These are phyloP conservation scores for Agrochola macilenta DNA, from an alignment of 2,888 invertebrate species.

Conservation along the genomic window DNA sequence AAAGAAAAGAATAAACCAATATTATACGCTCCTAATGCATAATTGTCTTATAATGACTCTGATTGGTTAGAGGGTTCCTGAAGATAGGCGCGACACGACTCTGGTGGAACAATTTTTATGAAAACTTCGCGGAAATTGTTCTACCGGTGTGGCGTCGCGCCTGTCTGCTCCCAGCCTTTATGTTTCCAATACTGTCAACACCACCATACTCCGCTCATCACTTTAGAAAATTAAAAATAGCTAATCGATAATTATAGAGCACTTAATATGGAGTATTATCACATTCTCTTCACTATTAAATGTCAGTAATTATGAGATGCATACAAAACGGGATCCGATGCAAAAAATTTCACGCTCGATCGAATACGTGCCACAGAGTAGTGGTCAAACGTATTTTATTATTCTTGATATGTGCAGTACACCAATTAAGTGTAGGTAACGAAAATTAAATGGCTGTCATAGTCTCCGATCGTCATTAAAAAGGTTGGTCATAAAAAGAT, in stretches of 20 bases:
- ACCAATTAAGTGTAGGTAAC: conserved; percentile 60
- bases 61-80: too few species aligned
- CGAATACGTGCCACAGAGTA: conserved; percentile 28
- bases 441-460: conserved; percentile 61
- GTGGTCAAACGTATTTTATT: conserved; percentile 40
- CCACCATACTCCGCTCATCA: neutral
- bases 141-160: too few species aligned
- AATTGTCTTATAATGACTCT: neutral
- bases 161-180: too few species aligned
- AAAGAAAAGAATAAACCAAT: neutral
- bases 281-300: conserved; percentile 54
- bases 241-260: conserved; percentile 25
- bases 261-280: conserved; percentile 36
- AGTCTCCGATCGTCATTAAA: conserved; percentile 63
- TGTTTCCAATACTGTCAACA: neutral
- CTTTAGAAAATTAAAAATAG: conserved; percentile 30
- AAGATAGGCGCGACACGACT: too few species aligned
- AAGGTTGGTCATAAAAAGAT: conserved; percentile 70
- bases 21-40: neutral
- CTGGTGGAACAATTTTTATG: too few species aligned
- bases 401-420: conserved; percentile 37
- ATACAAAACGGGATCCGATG: conserved; percentile 29
- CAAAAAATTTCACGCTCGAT: conserved; percentile 61
- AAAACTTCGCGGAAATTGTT: too few species aligned
- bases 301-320: conserved; percentile 60